Conservation (phyloP, 2,797 vertebrate genomes). For the Taeniopygia guttata region DNA sequence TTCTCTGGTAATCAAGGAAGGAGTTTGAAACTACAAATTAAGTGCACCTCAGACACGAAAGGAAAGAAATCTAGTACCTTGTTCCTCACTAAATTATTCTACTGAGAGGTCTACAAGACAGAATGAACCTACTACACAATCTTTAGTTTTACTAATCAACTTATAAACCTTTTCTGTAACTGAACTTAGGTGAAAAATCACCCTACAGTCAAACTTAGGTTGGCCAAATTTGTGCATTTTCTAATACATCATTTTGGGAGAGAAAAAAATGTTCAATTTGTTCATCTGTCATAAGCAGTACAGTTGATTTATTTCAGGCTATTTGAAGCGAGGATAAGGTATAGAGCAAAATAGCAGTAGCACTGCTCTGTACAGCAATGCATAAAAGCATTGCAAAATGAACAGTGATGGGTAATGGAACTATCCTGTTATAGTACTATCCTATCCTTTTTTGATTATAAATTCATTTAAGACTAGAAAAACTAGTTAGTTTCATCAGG, state of each 20-base stretch:
- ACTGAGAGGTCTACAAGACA: background rate
- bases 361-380: background rate
- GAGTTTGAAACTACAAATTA: background rate
- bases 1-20: background rate
- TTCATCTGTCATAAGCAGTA: background rate
- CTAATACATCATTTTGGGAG: background rate
- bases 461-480: background rate
- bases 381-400: background rate
- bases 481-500: background rate
- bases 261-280: background rate
- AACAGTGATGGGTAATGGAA: background rate
- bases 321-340: background rate
- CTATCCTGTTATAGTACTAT: background rate
- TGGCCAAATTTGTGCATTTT: background rate
- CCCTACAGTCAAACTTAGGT: background rate
- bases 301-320: background rate
- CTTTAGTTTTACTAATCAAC: background rate
- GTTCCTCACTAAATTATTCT: background rate
- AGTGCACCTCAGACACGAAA: background rate
- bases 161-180: background rate
- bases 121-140: background rate
- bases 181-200: background rate
- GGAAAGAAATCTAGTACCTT: background rate
- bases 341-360: background rate
- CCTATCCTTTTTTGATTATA: background rate